Percentiles rank a stretch among this genome's conserved stretches.
phyloP scores from a whole-genome alignment of 1,140 invertebrate genomes.

The Tetramorium parvispinum region DNA sequence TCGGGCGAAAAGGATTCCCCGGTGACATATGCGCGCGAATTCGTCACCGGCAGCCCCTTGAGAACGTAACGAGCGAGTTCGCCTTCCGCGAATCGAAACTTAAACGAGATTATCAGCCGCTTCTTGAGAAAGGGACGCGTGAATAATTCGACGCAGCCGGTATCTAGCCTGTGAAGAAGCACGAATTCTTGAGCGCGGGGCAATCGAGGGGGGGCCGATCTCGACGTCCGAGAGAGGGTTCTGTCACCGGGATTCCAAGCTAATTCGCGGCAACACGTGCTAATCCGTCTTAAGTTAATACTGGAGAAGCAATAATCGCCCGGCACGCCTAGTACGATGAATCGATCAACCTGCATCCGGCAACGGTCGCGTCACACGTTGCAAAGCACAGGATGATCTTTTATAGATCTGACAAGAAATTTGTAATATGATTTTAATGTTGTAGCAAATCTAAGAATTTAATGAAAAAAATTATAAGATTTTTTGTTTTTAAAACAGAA shows the following conservation, averaged over 20 bases:
- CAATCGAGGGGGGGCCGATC: constrained; percentile 27
- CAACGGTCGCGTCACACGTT: constrained; percentile 42
- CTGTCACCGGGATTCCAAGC: constrained; percentile 76
- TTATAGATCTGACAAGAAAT: background rate
- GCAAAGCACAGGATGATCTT: background rate
- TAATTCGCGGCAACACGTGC: constrained; percentile 78
- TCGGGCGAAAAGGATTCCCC: constrained; percentile 1
- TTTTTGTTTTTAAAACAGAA: background rate
- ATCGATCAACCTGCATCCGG: constrained; percentile 75
- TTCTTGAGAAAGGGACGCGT: constrained; percentile 62
- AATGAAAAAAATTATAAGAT: background rate
- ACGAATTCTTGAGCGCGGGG: constrained; percentile 39
- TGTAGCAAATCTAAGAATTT: background rate
- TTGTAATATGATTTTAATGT: background rate
- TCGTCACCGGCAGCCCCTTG: constrained; percentile 40
- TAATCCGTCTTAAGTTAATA: constrained; percentile 71
- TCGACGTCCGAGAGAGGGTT: constrained; percentile 42
- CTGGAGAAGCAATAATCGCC: constrained; percentile 79
- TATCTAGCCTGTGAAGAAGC: constrained; percentile 41
- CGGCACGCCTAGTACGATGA: constrained; percentile 74
- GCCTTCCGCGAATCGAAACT: constrained; percentile 73
- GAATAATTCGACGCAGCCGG: constrained; percentile 77
- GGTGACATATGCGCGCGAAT: constrained; percentile 57
- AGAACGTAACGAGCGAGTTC: constrained; percentile 51
- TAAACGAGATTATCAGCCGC: constrained; percentile 72